A percentile compares a stretch with the other conserved stretches of the same genome.
Conservation (phyloP, 1,140 invertebrate genomes). For the Dryas iulia region DNA sequence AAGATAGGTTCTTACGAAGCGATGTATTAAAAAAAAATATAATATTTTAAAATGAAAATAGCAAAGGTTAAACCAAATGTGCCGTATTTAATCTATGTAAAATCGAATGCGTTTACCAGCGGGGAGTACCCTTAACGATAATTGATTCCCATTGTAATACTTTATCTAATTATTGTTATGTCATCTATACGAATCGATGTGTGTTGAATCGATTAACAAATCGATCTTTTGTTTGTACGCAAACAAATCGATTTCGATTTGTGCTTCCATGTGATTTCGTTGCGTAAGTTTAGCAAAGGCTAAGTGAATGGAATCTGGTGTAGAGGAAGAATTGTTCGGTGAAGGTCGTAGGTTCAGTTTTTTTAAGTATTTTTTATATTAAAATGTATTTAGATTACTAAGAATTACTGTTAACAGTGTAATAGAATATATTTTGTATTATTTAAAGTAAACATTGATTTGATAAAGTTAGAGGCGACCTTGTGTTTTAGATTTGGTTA, state of each 20-base stretch:
- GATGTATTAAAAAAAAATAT: no score
- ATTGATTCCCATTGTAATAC: conserved; percentile 15
- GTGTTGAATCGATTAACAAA: conserved; percentile 14
- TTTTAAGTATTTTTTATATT: no score
- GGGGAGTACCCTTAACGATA: conserved; percentile 12
- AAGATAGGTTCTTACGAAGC: no score
- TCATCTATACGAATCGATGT: conserved; percentile 21
- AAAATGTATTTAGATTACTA: no score
- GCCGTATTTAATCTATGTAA: neutral
- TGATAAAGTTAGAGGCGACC: no score
- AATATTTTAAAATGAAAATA: no score
- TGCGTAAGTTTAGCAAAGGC: neutral
- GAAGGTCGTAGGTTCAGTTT: neutral
- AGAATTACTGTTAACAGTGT: no score
- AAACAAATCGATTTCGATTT: neutral
- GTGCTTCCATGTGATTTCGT: neutral
- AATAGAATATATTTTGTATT: no score
- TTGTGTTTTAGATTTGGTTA: no score
- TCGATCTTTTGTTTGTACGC: conserved; percentile 11
- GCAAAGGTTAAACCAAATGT: conserved; percentile 10
- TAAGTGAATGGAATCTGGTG: neutral
- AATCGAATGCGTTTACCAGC: neutral
- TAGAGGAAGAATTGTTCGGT: neutral
- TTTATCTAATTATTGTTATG: conserved; percentile 26
- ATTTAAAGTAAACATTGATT: no score